Base-by-base conservation (phyloP, 2,888 invertebrate species). In the Papilio gigon region DNA sequence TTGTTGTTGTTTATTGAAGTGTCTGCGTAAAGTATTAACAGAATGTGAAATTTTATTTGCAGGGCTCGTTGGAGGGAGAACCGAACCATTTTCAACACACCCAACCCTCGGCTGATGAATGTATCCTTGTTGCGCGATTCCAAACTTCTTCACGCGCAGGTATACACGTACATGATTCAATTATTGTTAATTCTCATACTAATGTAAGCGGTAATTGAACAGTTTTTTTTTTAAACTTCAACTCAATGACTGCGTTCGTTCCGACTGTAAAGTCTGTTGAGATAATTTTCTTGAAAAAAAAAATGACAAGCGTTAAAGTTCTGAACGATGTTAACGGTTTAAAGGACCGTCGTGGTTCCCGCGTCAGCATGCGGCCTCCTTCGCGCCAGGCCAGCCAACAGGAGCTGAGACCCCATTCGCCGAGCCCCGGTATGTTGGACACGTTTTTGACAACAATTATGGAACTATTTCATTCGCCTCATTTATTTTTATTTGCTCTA, bases 31-130 rank as follows among this genome's bases (percentile, higher is more conserved):
- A 9, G 42, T 20, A n/a, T 42, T 42, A 2, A 42, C 6, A 6
- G 53, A 17, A 22, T 6, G 20, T 25, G 20, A 11, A 12, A n/a
- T 17, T 14, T 75, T 93, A 93, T 68, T 37, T 2, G n/a, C 93
- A 98, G 98, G 86, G 98, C 98, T 35, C 94, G 97, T 82, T 98
- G 97, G 96, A 94, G 96, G 77, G 98, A 98, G 80, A 97, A 97
- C 85, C 94, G 98, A 30, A 97, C 97, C 40, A 98, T 98, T 80
- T 98, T 98, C 93, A 98, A 98, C 88, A 98, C 98, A 63, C 97
- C 98, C 33, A 98, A 98, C 87, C 97, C 98, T 70, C 95, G 98
- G 70, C 92, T 98, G 88, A 98, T 98, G 97, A 98, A 98, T 87
- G 97, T 96, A 27, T 97, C 97, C 3, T 87, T 97, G 76, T 88